Conservation (phyloP, 1,140 invertebrate genomes). For the Anagrus nilaparvatae region DNA sequence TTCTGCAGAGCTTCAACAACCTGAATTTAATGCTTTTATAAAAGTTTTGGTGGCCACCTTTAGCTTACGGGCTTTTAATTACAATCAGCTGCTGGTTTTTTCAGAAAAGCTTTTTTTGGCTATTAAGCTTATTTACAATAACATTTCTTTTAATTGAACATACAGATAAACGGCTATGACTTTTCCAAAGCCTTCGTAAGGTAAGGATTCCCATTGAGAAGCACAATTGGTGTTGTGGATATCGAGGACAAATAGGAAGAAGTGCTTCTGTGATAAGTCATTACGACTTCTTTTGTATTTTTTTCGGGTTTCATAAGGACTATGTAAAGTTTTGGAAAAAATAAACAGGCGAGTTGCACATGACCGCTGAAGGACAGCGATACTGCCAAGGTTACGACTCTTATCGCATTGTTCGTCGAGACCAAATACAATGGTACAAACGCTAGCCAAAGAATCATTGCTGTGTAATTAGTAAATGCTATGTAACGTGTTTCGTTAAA, state of each 20-base stretch:
- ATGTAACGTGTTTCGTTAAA: conserved; percentile 68
- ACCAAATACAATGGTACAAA: conserved; percentile 56
- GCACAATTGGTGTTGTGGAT: conserved; percentile 3
- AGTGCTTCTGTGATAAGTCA: conserved; percentile 36
- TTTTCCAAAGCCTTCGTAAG: too few relatives aligned
- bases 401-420: conserved; percentile 43
- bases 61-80: too few relatives aligned
- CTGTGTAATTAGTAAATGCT: conserved; percentile 69
- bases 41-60: too few relatives aligned
- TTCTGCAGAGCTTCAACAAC: too few relatives aligned
- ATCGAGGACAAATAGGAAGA: conserved; percentile 15
- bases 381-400: conserved; percentile 46
- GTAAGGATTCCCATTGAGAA: neutral
- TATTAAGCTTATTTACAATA: too few relatives aligned
- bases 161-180: too few relatives aligned
- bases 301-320: conserved; percentile 58
- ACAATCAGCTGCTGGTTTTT: too few relatives aligned
- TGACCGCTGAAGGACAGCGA: conserved; percentile 45
- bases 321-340: conserved; percentile 54
- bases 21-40: too few relatives aligned
- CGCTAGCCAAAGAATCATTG: conserved; percentile 66
- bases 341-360: conserved; percentile 46
- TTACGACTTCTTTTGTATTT: conserved; percentile 53
- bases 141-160: too few relatives aligned
- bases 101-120: too few relatives aligned